Evolutionary conservation across 2,113 vertebrate species (phyloP), one percentile per base, ranked within the genome.

Genomic region (Mus pahari): DNA sequence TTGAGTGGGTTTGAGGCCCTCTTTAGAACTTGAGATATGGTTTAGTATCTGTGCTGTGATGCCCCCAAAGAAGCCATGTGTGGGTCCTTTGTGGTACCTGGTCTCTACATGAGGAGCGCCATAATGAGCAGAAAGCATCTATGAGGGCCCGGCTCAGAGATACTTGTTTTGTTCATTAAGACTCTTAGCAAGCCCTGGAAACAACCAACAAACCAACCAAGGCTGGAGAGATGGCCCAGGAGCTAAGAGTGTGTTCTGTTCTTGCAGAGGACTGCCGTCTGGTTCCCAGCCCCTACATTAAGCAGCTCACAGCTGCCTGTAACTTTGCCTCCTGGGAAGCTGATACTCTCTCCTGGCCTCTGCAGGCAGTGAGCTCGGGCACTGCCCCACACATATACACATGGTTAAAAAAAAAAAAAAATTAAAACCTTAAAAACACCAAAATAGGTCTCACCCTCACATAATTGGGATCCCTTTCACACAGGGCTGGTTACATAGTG

Each of bases 1-100:
- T 3, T n/a, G 86, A 89, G 39, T 84, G 45, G 62, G 31, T n/a
- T 84, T 94, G 75, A n/a, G 68, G 86, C 39, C 42, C 50, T 48
- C 92, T 91, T 94, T 89, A 86, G 86, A 84, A 88, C 64, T 55
- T 71, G 64, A 77, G 68, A 20, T 79, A 14, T 84, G 78, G 16
- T 68, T 39, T 6, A 82, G n/a, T 28, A 0, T 84, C 55, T 55
- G 73, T 82, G 53, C 45, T 11, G 13, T 13, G 31, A n/a, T 20
- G 0, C 73, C 33, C 28, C 77, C 55, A 20, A 62, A 53, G 96
- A 83, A 36, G 31, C 66, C 11, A 24, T 58, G 12, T 20, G 20
- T 24, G 10, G 62, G 77, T 36, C 19, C 16, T 58, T 20, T 58
- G 33, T 75, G 26, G 60, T 16, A 20, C 84, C 87, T 62, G 42